Percentiles rank a stretch among this genome's conserved stretches.
These are phyloP conservation scores for Agriopis aurantiaria DNA, from an alignment of 2,888 invertebrate genomes.

Conservation along the genomic window DNA sequence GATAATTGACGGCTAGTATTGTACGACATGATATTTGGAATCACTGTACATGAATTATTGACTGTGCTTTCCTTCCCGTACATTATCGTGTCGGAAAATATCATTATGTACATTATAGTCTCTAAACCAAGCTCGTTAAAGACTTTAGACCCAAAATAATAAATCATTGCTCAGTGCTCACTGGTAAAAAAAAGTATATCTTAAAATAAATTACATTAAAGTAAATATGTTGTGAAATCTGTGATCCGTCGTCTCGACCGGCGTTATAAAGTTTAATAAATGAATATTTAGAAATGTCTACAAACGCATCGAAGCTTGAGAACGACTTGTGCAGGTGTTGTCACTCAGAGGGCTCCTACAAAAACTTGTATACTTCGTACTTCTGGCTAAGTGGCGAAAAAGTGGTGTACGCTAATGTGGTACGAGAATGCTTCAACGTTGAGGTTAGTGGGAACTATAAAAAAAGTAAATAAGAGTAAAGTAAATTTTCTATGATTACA, in stretches of 20 bases:
- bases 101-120: too few species aligned
- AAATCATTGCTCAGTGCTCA: too few species aligned
- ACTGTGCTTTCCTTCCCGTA: too few species aligned
- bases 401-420: background rate
- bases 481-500: too few species aligned
- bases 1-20: too few species aligned
- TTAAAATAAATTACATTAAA: background rate
- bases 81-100: too few species aligned
- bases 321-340: slow-evolving; percentile 12
- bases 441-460: background rate
- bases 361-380: slow-evolving; percentile 1
- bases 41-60: too few species aligned
- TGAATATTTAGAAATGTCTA: background rate
- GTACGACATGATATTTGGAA: too few species aligned
- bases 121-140: too few species aligned
- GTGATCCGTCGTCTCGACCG: too few species aligned
- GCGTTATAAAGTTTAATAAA: background rate
- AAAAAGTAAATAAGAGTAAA: background rate
- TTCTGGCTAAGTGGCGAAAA: slow-evolving; percentile 9
- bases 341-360: slow-evolving; percentile 21
- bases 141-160: too few species aligned
- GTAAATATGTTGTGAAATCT: background rate
- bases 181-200: too few species aligned
- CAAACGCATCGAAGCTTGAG: background rate
- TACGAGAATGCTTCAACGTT: slow-evolving; percentile 9